Evolutionary conservation across 2,797 vertebrate genomes (phyloP).

Genomic region (Leptoclinus maculatus): DNA sequence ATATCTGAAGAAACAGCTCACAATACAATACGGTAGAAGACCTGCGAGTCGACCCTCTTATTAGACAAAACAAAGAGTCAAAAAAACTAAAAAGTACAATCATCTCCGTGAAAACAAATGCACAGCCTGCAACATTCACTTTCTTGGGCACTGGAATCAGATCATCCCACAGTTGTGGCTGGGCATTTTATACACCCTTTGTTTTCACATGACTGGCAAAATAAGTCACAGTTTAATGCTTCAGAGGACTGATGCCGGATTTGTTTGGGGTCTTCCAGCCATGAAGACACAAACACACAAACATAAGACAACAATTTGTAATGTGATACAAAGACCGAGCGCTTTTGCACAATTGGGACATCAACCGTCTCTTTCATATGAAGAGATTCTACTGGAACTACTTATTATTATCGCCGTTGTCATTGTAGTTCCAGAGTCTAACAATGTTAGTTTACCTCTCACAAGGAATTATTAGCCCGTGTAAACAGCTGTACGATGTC

Average conservation of each 20-base stretch:
- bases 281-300: constrained; percentile 70
- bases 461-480: background rate
- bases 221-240: constrained; percentile 78
- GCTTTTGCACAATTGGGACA: background rate
- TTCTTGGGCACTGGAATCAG: constrained; percentile 18
- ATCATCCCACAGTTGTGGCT: constrained; percentile 45
- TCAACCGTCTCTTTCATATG: background rate
- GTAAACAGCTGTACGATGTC: background rate
- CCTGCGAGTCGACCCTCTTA: background rate
- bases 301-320: constrained; percentile 58
- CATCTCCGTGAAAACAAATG: background rate
- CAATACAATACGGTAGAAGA: background rate
- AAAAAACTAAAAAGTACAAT: background rate
- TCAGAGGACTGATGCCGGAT: constrained; percentile 61
- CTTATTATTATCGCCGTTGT: background rate
- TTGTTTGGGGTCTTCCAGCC: constrained; percentile 69
- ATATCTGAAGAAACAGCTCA: background rate
- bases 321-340: constrained; percentile 45
- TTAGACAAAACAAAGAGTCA: background rate
- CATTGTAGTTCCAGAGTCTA: background rate
- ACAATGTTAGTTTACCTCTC: background rate
- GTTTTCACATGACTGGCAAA: constrained; percentile 79
- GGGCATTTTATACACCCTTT: constrained; percentile 67
- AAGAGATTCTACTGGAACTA: background rate
- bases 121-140: constrained; percentile 8